A percentile compares a stretch with the other conserved stretches of the same genome.
Conservation (phyloP, 2,113 vertebrate species). For the Rana temporaria region DNA sequence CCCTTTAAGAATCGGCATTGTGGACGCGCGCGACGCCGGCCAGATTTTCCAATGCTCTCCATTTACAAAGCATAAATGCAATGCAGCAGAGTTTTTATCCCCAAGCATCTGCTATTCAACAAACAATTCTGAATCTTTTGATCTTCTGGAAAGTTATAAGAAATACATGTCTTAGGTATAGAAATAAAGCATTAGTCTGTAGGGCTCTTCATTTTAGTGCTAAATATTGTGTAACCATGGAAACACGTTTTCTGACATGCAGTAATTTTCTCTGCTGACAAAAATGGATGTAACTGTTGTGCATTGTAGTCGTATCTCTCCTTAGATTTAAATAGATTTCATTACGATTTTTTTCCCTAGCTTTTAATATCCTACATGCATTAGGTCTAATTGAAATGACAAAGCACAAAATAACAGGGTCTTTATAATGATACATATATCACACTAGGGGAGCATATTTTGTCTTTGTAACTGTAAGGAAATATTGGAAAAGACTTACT, state of each 20-base stretch:
- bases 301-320: slow-evolving; percentile 3
- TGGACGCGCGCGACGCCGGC: neutral
- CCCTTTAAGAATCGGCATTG: no score
- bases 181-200: slow-evolving; percentile 12
- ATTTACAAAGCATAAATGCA: neutral
- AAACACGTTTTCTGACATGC: slow-evolving; percentile 36
- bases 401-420: neutral
- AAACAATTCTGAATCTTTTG: slow-evolving; percentile 10
- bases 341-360: neutral
- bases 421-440: neutral
- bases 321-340: slow-evolving; percentile 17
- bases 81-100: neutral
- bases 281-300: slow-evolving; percentile 8
- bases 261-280: slow-evolving; percentile 18
- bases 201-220: slow-evolving; percentile 22
- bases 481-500: neutral
- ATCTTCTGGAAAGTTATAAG: neutral
- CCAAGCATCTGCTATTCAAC: slow-evolving; percentile 9
- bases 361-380: slow-evolving; percentile 16
- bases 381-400: slow-evolving; percentile 18
- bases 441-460: neutral
- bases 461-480: neutral
- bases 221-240: slow-evolving; percentile 36
- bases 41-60: no score
- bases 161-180: neutral